Conservation (phyloP, 1,140 invertebrate species). For the Yoshiicerus persimilis region DNA sequence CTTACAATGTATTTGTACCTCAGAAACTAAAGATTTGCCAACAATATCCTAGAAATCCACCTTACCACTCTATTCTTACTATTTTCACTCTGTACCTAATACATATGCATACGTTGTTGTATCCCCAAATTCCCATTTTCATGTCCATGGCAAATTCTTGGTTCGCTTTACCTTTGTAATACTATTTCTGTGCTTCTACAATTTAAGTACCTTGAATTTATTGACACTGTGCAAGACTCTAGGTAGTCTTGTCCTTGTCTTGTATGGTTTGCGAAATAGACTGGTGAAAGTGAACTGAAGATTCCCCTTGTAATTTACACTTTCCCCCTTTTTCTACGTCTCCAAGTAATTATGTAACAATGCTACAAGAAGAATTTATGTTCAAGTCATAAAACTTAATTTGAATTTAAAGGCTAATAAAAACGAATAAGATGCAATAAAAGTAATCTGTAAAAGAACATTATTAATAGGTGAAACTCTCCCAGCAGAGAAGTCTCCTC, state of each 20-base stretch:
- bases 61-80: background rate
- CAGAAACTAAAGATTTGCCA: background rate
- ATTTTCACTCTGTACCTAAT: background rate
- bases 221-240: background rate
- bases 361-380: background rate
- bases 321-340: background rate
- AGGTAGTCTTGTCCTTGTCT: background rate
- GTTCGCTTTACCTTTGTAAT: background rate
- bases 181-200: background rate
- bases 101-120: background rate
- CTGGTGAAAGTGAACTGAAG: too few species aligned
- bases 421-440: background rate
- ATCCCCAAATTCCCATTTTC: background rate
- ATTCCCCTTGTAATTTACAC: background rate
- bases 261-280: background rate
- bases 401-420: slow-evolving; percentile 5
- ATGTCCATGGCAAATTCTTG: background rate
- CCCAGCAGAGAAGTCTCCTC: background rate
- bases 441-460: background rate
- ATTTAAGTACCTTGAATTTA: background rate
- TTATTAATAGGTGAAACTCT: background rate
- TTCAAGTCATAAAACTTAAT: background rate
- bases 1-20: background rate
- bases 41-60: background rate
- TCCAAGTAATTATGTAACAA: background rate